Evolutionary conservation across 2,888 invertebrate species (phyloP).

Genomic region (Melieria omissa): DNA sequence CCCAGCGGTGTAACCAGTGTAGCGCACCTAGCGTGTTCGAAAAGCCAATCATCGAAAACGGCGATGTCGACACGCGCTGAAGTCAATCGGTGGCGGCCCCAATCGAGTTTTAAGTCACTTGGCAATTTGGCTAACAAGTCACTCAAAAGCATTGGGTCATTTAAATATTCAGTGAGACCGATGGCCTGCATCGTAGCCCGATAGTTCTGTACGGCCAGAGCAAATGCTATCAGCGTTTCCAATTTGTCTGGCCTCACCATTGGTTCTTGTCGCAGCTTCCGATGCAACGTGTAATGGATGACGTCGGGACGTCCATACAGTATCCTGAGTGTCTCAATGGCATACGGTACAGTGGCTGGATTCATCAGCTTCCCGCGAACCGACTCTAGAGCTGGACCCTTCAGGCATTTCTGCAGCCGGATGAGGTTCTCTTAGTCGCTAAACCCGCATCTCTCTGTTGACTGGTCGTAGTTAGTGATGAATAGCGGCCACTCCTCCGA

Average conservation of each 20-base stretch:
- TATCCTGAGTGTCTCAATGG: constrained; percentile 33
- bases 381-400: constrained; percentile 20
- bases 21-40: background rate
- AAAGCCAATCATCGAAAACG: constrained; percentile 21
- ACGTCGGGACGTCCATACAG: constrained; percentile 29
- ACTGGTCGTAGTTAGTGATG: background rate
- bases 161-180: constrained; percentile 26
- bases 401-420: constrained; percentile 23
- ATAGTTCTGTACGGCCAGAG: constrained; percentile 24
- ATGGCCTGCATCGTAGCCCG: constrained; percentile 31
- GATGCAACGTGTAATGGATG: constrained; percentile 18
- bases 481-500: constrained; percentile 2
- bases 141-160: constrained; percentile 29
- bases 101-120: constrained; percentile 33
- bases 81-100: constrained; percentile 25
- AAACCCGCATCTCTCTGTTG: constrained; percentile 10
- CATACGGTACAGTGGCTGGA: constrained; percentile 19
- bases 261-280: background rate
- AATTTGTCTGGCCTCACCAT: background rate
- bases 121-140: constrained; percentile 33
- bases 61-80: constrained; percentile 6
- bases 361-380: constrained; percentile 32
- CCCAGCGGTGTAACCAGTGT: background rate
- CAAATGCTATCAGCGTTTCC: constrained; percentile 5
- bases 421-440: constrained; percentile 16